A percentile compares a stretch with the other conserved stretches of the same genome.
These are phyloP conservation scores for Chaetops frenatus DNA, from an alignment of 2,113 vertebrate genomes.

Conservation along the genomic window DNA sequence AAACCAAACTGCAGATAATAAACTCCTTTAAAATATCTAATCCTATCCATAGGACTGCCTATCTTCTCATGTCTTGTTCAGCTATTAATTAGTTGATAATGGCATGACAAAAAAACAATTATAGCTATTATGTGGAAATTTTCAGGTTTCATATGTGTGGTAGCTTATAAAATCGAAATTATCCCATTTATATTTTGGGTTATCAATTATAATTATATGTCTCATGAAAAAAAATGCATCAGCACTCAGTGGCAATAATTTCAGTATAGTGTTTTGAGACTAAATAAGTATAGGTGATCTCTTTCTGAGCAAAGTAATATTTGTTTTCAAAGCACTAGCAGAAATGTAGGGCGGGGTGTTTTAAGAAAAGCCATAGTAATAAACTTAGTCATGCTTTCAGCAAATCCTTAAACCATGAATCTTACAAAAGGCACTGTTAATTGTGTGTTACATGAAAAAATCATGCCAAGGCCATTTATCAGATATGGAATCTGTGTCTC, in stretches of 20 bases:
- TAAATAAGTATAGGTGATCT: slow-evolving; percentile 35
- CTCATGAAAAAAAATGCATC: not conserved
- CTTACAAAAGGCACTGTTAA: slow-evolving; percentile 6
- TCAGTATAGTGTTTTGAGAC: not conserved
- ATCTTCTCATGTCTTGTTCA: not conserved
- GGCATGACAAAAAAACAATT: not conserved
- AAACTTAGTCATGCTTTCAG: not conserved
- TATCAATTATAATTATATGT: slow-evolving; percentile 27
- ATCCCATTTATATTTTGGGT: slow-evolving; percentile 8
- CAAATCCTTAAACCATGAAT: not conserved
- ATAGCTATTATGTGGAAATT: not conserved
- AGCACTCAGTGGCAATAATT: not conserved
- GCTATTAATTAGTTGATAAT: slow-evolving; percentile 22
- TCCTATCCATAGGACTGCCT: not conserved
- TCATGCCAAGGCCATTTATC: slow-evolving; percentile 44
- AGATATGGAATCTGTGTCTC: slow-evolving; percentile 38
- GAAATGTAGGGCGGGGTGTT: not conserved
- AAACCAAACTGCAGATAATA: not conserved
- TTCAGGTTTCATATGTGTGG: not conserved
- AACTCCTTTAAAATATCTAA: not conserved
- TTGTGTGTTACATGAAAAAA: slow-evolving; percentile 49
- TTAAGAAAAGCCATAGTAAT: not conserved
- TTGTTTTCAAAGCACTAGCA: not conserved
- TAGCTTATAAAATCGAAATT: slow-evolving; percentile 34
- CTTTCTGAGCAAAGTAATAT: not conserved